A percentile compares a stretch with the other conserved stretches of the same genome.
These are phyloP conservation scores for Euzetes globulus DNA, from an alignment of 2,888 invertebrate genomes.

Conservation along the genomic window DNA sequence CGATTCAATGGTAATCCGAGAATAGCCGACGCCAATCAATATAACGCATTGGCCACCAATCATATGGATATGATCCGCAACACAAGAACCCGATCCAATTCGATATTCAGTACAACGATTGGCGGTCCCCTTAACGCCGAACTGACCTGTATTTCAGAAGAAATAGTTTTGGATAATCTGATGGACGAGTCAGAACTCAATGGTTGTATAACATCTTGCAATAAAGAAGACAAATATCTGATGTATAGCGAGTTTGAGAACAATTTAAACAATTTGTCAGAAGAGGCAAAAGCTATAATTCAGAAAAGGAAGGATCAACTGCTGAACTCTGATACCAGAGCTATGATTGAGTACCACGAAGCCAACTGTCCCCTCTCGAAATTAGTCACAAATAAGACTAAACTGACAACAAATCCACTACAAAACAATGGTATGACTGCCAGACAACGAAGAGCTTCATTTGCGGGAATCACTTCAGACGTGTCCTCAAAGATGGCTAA, in stretches of 20 bases:
- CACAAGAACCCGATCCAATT: constrained; percentile 15
- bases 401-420: not conserved
- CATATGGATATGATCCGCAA: constrained; percentile 13
- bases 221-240: constrained; percentile 69
- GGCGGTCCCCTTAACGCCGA: constrained; percentile 48
- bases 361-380: constrained; percentile 14
- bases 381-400: not conserved
- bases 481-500: not conserved
- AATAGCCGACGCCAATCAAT: not conserved
- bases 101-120: constrained; percentile 21
- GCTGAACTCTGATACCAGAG: not conserved
- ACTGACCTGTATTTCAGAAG: constrained; percentile 71
- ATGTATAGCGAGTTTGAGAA: constrained; percentile 80
- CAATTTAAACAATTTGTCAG: constrained; percentile 55
- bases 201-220: constrained; percentile 45
- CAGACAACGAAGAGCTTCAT: constrained; percentile 6
- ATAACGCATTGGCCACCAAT: constrained; percentile 25
- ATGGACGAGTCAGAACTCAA: constrained; percentile 40
- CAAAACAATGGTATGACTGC: not conserved
- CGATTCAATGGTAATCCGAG: not conserved
- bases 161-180: constrained; percentile 41
- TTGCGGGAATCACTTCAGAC: not conserved
- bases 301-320: constrained; percentile 18
- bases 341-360: not conserved
- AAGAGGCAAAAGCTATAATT: constrained; percentile 33